Evolutionary conservation across 2,113 vertebrate genomes (phyloP), one percentile per base, ranked within the genome.

Genomic region (Stigmatopora nigra): DNA sequence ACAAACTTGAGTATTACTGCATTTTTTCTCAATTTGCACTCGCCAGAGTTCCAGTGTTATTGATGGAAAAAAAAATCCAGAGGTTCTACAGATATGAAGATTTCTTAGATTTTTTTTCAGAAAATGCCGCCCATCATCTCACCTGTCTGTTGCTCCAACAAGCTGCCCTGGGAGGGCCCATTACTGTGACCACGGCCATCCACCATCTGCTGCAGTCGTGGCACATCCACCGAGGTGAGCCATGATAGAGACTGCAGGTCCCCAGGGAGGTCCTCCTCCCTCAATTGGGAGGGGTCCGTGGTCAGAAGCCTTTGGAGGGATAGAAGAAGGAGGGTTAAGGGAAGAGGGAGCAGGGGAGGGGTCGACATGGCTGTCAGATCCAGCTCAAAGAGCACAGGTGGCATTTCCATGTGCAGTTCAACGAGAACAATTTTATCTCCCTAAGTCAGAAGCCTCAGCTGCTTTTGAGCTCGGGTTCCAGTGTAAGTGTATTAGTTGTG

Each of bases 181-280:
- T 89, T 90, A 49, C 92, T 90, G 78, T 95, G 92, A 84, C 92
- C 85, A 0, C 93, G 89, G 65, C 88, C 89, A 36, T 91, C 92
- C 53, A 90, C 91, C 93, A 95, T 94, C 92, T 95, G 96, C 67
- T 98, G 96, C 48, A 99, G 82, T 61, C 93, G 91, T 16, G 96
- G 96, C 49, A 98, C 94, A 2, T 99, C 94, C 68, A 98, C 97
- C 0, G 97, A 93, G 5, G 97, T 98, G 87, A 99, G 92, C 97
- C 97, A 98, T 0, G 95, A 97, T 86, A 99, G 83, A 7, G 96
- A 98, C 92, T 98, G 95, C 62, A 99, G 86, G 87, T 99, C 97
- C 68, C 93, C 87, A 0, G 94, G 96, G 82, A 98, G 92, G 64
- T 97, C 93, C 20, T 97, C 93, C 59, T 94, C 91, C 0, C 90